phyloP scores from a whole-genome alignment of 2,797 vertebrate genomes.

The Platalea minor region DNA sequence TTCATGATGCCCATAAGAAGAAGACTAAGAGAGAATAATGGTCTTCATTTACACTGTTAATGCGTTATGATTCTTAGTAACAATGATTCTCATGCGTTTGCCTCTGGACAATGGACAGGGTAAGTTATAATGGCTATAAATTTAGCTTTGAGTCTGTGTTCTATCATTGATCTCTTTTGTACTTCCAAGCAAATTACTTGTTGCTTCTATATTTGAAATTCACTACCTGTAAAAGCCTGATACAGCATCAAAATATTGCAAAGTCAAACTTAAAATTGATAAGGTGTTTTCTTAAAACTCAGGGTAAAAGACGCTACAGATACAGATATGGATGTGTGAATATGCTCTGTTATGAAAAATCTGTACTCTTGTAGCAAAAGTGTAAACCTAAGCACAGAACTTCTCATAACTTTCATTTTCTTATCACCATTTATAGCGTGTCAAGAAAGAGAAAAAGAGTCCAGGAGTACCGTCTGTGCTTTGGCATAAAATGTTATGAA shows the following conservation, averaged over 20 bases:
- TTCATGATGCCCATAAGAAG: neutral
- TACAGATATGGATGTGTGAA: neutral
- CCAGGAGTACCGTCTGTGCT: neutral
- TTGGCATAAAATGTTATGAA: conserved; percentile 9
- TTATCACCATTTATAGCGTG: neutral
- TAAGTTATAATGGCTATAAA: neutral
- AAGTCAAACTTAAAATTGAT: neutral
- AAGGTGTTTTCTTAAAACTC: neutral
- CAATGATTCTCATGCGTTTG: neutral
- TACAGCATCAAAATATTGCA: neutral
- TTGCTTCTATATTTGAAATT: neutral
- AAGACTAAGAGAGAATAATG: neutral
- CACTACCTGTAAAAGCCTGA: neutral
- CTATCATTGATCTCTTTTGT: neutral
- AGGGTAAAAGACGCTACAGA: neutral
- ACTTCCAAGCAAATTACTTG: neutral
- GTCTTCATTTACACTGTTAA: neutral
- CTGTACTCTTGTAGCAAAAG: neutral
- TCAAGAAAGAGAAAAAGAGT: conserved; percentile 7
- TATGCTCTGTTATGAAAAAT: neutral
- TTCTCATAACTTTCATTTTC: conserved; percentile 18
- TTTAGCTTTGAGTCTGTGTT: neutral
- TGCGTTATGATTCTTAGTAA: neutral
- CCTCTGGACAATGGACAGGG: neutral
- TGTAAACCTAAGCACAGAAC: neutral